These are phyloP conservation scores for Hippocampus zosterae DNA, from an alignment of 2,113 vertebrate genomes.

Conservation along the genomic window DNA sequence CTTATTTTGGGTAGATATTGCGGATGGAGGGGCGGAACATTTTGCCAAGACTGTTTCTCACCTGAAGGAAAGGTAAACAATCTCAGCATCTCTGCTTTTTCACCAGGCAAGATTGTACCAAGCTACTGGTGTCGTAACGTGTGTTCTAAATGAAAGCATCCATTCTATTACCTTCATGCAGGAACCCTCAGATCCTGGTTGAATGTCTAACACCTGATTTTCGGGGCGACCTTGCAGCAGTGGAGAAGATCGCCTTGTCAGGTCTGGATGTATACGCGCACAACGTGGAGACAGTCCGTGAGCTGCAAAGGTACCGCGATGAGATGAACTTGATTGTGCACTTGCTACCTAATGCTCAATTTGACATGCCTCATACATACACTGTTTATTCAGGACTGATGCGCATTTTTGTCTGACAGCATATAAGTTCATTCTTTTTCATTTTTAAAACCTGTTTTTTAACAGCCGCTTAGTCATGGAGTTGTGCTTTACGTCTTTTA, in stretches of 20 bases:
- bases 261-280: constrained; percentile 95
- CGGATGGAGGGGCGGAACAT: constrained; percentile 90
- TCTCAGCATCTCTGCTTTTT: neutral
- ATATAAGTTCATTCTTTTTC: neutral
- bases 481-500: neutral
- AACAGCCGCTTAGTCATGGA: neutral
- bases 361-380: too few relatives aligned
- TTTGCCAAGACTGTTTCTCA: constrained; percentile 85
- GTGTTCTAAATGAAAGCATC: neutral
- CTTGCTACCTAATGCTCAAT: too few relatives aligned
- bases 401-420: neutral
- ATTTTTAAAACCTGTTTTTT: neutral
- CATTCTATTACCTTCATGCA: constrained; percentile 37
- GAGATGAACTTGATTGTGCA: too few relatives aligned
- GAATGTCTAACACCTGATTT: constrained; percentile 98
- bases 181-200: constrained; percentile 83
- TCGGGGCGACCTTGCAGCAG: constrained; percentile 82
- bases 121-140: too few relatives aligned
- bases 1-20: constrained; percentile 73
- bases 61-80: constrained; percentile 86
- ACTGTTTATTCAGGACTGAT: too few relatives aligned
- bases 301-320: constrained; percentile 80
- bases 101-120: neutral
- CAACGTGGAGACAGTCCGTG: constrained; percentile 92
- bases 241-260: constrained; percentile 82